Conservation (phyloP, 2,888 invertebrate species). For the Magallana nippona region DNA sequence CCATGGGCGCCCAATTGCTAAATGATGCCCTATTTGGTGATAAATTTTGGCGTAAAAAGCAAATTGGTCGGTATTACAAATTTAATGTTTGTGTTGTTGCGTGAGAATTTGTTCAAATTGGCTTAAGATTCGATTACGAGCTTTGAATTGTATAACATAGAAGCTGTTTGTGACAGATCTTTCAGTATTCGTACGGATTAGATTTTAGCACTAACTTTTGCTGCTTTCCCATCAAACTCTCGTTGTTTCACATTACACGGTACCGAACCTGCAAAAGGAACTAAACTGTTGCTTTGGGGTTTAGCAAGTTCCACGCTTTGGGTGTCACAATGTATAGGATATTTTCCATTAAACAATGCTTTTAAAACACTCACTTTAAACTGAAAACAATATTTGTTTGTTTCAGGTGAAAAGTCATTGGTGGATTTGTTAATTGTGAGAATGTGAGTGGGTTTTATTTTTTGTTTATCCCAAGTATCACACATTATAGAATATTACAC, state of each 20-base stretch:
- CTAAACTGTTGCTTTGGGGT: slow-evolving; percentile 7
- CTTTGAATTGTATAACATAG: slow-evolving; percentile 23
- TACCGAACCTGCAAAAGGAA: slow-evolving; percentile 3
- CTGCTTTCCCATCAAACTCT: slow-evolving; percentile 19
- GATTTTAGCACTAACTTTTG: slow-evolving; percentile 32
- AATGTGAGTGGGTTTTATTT: background rate
- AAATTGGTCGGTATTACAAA: slow-evolving; percentile 33
- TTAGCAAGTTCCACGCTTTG: slow-evolving; percentile 11
- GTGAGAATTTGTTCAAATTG: slow-evolving; percentile 35
- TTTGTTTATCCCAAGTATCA: too few relatives aligned
- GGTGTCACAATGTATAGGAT: slow-evolving; percentile 24
- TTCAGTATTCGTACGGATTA: slow-evolving; percentile 17
- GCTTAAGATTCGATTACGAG: slow-evolving; percentile 29
- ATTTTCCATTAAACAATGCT: slow-evolving; percentile 20
- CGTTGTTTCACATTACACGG: slow-evolving; percentile 20
- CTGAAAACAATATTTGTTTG: slow-evolving; percentile 5
- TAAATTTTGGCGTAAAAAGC: slow-evolving; percentile 27
- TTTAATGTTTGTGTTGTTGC: slow-evolving; percentile 35
- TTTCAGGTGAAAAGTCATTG: background rate
- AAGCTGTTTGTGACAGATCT: slow-evolving; percentile 16
- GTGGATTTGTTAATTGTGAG: background rate
- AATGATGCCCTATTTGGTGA: slow-evolving; percentile 27
- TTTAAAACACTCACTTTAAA: slow-evolving; percentile 19
- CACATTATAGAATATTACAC: too few relatives aligned
- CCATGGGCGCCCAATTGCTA: slow-evolving; percentile 17